A percentile compares a stretch with the other conserved stretches of the same genome.
Conservation (phyloP, 2,888 invertebrate genomes). For the Scaptomyza reducta region DNA sequence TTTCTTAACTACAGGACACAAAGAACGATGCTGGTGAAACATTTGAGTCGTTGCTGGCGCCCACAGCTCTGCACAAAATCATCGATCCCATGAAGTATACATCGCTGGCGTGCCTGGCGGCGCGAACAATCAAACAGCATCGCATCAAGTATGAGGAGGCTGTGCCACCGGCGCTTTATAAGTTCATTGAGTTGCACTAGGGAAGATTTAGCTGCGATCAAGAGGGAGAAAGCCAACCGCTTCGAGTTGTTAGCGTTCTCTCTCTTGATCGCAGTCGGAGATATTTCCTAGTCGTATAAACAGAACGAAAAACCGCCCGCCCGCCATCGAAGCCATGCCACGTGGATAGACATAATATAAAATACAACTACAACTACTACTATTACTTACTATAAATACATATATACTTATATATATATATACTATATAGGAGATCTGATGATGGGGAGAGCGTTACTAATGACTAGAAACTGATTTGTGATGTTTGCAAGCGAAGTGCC, state of each 20-base stretch:
- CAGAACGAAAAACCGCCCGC: constrained; percentile 34
- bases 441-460: constrained; percentile 62
- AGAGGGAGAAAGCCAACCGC: constrained; percentile 17
- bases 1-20: constrained; percentile 83
- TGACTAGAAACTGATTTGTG: constrained; percentile 78
- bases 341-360: constrained; percentile 48
- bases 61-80: constrained; percentile 87
- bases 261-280: constrained; percentile 21
- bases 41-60: constrained; percentile 88
- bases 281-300: background rate
- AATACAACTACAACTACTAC: constrained; percentile 38
- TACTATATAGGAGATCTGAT: constrained; percentile 53
- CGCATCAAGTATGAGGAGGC: constrained; percentile 87
- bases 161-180: constrained; percentile 86
- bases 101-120: constrained; percentile 93
- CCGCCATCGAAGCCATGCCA: constrained; percentile 69
- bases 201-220: constrained; percentile 27
- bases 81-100: constrained; percentile 92
- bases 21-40: constrained; percentile 91
- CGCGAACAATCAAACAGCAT: constrained; percentile 90
- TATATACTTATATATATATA: background rate
- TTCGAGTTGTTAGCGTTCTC: constrained; percentile 18
- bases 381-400: constrained; percentile 43
- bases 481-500: constrained; percentile 75
- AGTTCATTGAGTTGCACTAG: constrained; percentile 84